Percentiles rank a stretch among this genome's conserved stretches.
These are phyloP conservation scores for Panagrolaimus sp. DNA, from an alignment of 1,140 invertebrate genomes.

Conservation along the genomic window DNA sequence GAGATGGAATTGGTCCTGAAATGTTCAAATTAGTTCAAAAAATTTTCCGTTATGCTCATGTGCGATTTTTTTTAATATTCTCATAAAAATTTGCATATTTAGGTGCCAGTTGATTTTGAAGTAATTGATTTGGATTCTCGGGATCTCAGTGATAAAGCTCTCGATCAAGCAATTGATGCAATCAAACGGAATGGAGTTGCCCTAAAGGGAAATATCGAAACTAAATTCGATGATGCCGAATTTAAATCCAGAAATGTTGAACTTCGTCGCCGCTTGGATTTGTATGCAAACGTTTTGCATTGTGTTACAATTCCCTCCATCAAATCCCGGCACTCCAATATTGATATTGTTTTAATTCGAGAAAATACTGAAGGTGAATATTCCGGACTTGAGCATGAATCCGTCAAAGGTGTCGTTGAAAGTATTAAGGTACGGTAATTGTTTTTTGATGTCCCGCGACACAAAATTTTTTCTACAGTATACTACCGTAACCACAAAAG, in stretches of 20 bases:
- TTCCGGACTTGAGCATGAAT: conserved; percentile 94
- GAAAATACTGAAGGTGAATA: conserved; percentile 74
- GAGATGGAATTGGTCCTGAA: conserved; percentile 88
- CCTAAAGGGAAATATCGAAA: conserved; percentile 59
- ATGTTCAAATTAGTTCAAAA: conserved; percentile 83
- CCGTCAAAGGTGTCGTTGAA: conserved; percentile 85
- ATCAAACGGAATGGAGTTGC: conserved; percentile 92
- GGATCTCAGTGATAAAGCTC: conserved; percentile 71
- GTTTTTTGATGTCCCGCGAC: too few species aligned
- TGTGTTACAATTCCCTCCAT: conserved; percentile 90
- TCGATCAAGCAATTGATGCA: conserved; percentile 87
- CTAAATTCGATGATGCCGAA: conserved; percentile 57
- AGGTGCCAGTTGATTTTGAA: conserved; percentile 94
- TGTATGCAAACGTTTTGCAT: conserved; percentile 63
- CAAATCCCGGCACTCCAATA: conserved; percentile 76
- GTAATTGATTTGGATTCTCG: conserved; percentile 79
- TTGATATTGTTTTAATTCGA: conserved; percentile 80
- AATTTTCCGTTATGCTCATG: conserved; percentile 67
- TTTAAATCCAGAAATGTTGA: conserved; percentile 57
- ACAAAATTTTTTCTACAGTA: not conserved
- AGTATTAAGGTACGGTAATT: conserved; percentile 71
- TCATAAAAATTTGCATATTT: conserved; percentile 45
- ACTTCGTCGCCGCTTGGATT: conserved; percentile 47
- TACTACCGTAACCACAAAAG: too few species aligned
- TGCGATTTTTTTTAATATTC: too few species aligned